Base-by-base conservation (phyloP, 2,888 invertebrate species). In the Argyresthia goedartella region DNA sequence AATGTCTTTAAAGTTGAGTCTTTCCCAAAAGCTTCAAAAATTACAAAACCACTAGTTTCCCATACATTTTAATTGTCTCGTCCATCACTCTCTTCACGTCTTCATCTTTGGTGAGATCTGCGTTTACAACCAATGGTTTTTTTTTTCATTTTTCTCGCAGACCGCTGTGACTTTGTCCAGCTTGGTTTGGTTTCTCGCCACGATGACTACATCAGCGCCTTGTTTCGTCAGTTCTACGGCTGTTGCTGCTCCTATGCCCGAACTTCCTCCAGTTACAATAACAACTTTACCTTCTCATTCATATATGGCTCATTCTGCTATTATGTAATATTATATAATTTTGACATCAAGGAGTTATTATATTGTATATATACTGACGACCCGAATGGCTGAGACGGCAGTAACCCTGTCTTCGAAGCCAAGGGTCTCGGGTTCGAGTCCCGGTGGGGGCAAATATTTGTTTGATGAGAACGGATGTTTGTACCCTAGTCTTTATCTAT, bases 161-260 rank as follows among this genome's bases (percentile, higher is more conserved):
- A 58, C 53, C 25, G 62, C 60, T 0, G 61, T 61, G 8, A 57
- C 55, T 55, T 57, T 64, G 44, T 63, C 61, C 2, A 72, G 60
- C 55, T 56, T 63, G 50, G 58, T 56, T 2, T 39, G 57, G 49
- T 71, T 58, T 43, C 60, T 62, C 54, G 69, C 71, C n/a, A 69
- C 54, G 16, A 73, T 55, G 11, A 65, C 62, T 25, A 72, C 56
- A 54, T 64, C 67, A 47, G 73, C 73, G 41, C 66, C 65, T 52
- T 62, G 50, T 58, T 69, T 69, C 1, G 72, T 64, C 54, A 74
- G 72, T 54, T 63, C 55, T 47, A 64, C 35, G 36, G 73, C 66
- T 36, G 65, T 61, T 10, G 64, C 64, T 60, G 68, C 66, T n/a
- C 74, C 73, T 6, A 74, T 64, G 9, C 70, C 71, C 0, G 68